A percentile compares a stretch with the other conserved stretches of the same genome.
phyloP scores from a whole-genome alignment of 2,888 invertebrate genomes.

The Molanna angustata region DNA sequence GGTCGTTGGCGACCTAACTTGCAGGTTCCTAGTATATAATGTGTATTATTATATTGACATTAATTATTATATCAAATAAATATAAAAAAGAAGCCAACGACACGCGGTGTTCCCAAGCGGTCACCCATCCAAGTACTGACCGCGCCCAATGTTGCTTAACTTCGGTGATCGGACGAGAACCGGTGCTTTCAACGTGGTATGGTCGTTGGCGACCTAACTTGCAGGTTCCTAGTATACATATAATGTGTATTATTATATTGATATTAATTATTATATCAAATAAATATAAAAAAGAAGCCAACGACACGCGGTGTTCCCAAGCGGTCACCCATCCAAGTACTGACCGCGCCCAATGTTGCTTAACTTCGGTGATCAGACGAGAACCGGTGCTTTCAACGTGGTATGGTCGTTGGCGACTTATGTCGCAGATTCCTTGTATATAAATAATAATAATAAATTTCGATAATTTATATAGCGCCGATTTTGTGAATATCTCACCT shows the following conservation, averaged over 20 bases:
- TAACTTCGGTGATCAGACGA: conserved; percentile 52
- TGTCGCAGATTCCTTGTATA: too few species aligned
- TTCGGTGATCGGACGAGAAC: conserved; percentile 52
- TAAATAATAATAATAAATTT: too few species aligned
- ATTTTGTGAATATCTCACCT: too few species aligned
- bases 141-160: conserved; percentile 49
- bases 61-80: too few species aligned
- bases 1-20: conserved; percentile 44
- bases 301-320: conserved; percentile 43
- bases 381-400: conserved; percentile 48
- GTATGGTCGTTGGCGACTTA: conserved; percentile 46
- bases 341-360: conserved; percentile 47
- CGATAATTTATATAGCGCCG: too few species aligned
- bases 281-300: conserved; percentile 20
- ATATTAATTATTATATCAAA: too few species aligned
- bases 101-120: conserved; percentile 44
- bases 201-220: conserved; percentile 10
- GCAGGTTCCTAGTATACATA: too few species aligned
- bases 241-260: too few species aligned
- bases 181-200: conserved; percentile 41
- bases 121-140: conserved; percentile 46
- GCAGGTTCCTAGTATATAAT: too few species aligned
- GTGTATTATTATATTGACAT: too few species aligned
- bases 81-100: conserved; percentile 36
- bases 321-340: conserved; percentile 46